A percentile compares a stretch with the other conserved stretches of the same genome.
Conservation (phyloP, 2,888 invertebrate genomes). For the Heliconius cydno region DNA sequence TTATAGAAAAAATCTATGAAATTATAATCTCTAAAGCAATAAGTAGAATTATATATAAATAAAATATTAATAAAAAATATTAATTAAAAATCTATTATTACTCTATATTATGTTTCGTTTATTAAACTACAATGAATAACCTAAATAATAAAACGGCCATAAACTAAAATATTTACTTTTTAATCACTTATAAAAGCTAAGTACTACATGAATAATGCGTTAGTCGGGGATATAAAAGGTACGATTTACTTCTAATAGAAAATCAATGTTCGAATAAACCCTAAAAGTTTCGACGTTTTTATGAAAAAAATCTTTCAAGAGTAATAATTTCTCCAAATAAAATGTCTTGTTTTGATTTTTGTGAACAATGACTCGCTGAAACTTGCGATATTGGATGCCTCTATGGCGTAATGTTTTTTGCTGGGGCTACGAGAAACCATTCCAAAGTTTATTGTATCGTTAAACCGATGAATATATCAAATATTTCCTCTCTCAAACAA, state of each 20-base stretch:
- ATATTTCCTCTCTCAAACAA: conserved; percentile 33
- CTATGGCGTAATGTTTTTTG: conserved; percentile 64
- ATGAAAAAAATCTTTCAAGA: conserved; percentile 3
- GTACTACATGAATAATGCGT: not conserved
- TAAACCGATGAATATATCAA: conserved; percentile 57
- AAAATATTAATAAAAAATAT: too few species aligned
- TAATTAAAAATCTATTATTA: too few species aligned
- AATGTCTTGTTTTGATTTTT: conserved; percentile 49
- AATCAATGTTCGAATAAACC: not conserved
- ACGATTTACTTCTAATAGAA: conserved; percentile 13
- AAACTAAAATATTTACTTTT: not conserved
- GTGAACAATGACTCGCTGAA: conserved; percentile 53
- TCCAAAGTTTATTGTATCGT: conserved; percentile 75
- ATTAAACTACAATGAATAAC: not conserved
- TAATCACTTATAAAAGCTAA: conserved; percentile 4
- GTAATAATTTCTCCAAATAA: not conserved
- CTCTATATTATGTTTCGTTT: too few species aligned
- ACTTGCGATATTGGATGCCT: conserved; percentile 66
- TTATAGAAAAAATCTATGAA: too few species aligned
- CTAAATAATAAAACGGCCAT: not conserved
- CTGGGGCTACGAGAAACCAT: conserved; percentile 71
- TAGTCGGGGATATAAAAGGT: conserved; percentile 3
- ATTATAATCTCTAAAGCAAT: too few species aligned
- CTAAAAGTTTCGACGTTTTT: conserved; percentile 1
- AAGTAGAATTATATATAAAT: too few species aligned